These are phyloP conservation scores for Lapara coniferarum DNA, from an alignment of 2,888 invertebrate species.

Conservation along the genomic window DNA sequence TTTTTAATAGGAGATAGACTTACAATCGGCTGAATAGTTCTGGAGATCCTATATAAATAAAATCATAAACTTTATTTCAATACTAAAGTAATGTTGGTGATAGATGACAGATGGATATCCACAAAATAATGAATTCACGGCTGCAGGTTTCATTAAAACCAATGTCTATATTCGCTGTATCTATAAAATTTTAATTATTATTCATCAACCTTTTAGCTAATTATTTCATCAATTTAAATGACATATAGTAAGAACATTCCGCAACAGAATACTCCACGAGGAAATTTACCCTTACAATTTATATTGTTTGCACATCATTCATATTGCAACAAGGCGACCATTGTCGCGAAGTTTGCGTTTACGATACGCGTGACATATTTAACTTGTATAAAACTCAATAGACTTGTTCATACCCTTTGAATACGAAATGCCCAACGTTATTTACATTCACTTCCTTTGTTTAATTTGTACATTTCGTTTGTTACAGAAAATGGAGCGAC, in stretches of 20 bases:
- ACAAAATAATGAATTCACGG: too few species aligned
- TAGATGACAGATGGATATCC: too few species aligned
- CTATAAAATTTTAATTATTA: neutral
- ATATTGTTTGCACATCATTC: slow-evolving; percentile 16
- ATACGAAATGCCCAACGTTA: slow-evolving; percentile 19
- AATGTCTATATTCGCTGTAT: neutral
- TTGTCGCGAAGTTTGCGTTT: slow-evolving; percentile 11
- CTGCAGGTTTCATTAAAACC: too few species aligned
- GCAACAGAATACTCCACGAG: neutral
- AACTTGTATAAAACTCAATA: slow-evolving; percentile 24
- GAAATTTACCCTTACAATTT: slow-evolving; percentile 1
- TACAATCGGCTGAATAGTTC: too few species aligned
- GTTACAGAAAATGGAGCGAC: slow-evolving; percentile 79
- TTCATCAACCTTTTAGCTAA: neutral
- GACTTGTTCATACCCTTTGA: slow-evolving; percentile 22
- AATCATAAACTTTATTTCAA: too few species aligned
- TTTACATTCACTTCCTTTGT: slow-evolving; percentile 8
- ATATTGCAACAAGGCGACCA: slow-evolving; percentile 23
- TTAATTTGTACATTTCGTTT: slow-evolving; percentile 49
- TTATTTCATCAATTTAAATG: neutral
- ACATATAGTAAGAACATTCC: neutral
- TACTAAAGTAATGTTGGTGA: too few species aligned
- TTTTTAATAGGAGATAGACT: too few species aligned
- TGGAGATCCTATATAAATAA: too few species aligned
- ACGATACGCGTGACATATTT: slow-evolving; percentile 16